phyloP scores from a whole-genome alignment of 2,113 vertebrate species.

The Elephantulus edwardii region DNA sequence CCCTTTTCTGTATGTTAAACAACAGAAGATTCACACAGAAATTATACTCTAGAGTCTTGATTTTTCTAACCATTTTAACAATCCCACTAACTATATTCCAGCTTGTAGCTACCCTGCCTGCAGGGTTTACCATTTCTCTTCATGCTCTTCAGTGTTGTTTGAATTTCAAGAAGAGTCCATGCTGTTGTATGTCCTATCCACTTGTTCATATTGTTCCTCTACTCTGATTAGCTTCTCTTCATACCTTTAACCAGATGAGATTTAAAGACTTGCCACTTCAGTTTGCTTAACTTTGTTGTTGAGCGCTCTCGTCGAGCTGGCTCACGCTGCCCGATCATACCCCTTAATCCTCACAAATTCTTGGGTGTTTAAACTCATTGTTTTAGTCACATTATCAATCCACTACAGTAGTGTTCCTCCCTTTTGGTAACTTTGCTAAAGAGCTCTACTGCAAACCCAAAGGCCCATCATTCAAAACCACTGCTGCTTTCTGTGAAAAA shows the following conservation, averaged over 20 bases:
- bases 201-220: not conserved
- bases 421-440: too few species aligned
- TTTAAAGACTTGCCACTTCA: not conserved
- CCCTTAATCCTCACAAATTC: too few species aligned
- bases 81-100: not conserved
- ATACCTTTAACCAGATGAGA: not conserved
- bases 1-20: not conserved
- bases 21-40: not conserved
- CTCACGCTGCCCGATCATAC: too few species aligned
- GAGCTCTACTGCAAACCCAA: too few species aligned
- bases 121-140: not conserved
- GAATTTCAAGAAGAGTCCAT: not conserved
- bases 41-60: not conserved
- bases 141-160: not conserved
- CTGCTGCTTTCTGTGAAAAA: too few species aligned
- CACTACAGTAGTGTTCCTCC: too few species aligned
- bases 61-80: not conserved
- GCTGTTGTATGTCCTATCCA: not conserved
- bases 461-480: too few species aligned
- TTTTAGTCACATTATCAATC: too few species aligned
- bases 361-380: too few species aligned
- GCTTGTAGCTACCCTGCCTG: not conserved
- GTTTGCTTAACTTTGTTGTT: too few species aligned
- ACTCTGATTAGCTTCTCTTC: too few species aligned
- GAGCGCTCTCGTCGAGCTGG: too few species aligned